These are phyloP conservation scores for Leptinotarsa juncta DNA, from an alignment of 2,888 invertebrate genomes.

Conservation along the genomic window DNA sequence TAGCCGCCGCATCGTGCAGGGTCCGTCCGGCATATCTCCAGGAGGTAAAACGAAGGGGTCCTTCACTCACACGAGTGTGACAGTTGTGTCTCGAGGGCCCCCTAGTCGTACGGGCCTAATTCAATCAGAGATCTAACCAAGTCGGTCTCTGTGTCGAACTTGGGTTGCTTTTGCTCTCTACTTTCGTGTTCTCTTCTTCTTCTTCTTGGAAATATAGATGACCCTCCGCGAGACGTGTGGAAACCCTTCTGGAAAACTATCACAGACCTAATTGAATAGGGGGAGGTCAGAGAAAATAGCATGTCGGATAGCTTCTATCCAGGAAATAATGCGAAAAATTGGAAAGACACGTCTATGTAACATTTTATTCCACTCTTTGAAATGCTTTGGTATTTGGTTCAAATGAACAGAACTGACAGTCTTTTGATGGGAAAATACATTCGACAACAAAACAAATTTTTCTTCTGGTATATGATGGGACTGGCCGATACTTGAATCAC, in stretches of 20 bases:
- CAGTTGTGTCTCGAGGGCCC: conserved; percentile 63
- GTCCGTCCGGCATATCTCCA: conserved; percentile 37
- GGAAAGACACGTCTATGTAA: no score
- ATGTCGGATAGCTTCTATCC: no score
- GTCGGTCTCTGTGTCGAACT: conserved; percentile 48
- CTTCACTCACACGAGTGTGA: conserved; percentile 50
- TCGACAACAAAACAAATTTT: no score
- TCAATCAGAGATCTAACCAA: conserved; percentile 65
- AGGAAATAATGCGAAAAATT: no score
- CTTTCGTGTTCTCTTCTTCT: conserved; percentile 28
- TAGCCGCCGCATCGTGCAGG: neutral
- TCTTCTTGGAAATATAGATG: conserved; percentile 29
- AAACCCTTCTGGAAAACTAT: conserved; percentile 28
- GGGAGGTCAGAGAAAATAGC: neutral
- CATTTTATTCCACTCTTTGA: no score
- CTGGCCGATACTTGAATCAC: no score
- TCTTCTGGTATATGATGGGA: no score
- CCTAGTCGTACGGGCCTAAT: conserved; percentile 64
- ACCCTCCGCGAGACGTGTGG: conserved; percentile 37
- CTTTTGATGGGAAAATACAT: no score
- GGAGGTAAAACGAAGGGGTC: conserved; percentile 41
- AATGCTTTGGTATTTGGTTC: no score
- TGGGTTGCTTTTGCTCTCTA: conserved; percentile 32
- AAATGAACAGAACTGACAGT: no score
- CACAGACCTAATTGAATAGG: conserved; percentile 20